Percentiles rank a stretch among this genome's conserved stretches.
phyloP scores from a whole-genome alignment of 2,888 invertebrate genomes.

The Incurvaria masculella region DNA sequence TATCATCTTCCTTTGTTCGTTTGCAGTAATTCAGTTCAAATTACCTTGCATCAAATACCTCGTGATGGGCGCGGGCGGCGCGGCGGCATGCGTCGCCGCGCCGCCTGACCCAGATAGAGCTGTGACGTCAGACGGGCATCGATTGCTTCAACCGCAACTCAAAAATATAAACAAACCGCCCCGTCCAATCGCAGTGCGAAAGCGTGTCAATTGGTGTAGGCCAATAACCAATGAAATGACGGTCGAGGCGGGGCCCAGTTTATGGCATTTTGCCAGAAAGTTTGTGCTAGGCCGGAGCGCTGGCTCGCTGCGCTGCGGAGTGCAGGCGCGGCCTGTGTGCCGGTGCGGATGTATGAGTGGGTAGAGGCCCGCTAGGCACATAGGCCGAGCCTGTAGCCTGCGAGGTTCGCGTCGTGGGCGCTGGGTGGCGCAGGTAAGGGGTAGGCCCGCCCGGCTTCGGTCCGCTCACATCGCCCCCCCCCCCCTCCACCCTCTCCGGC shows the following conservation, averaged over 20 bases:
- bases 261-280: slow-evolving; percentile 44
- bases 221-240: slow-evolving; percentile 50
- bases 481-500: too few relatives aligned
- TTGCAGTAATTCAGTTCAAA: too few relatives aligned
- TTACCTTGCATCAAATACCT: too few relatives aligned
- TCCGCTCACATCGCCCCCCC: too few relatives aligned
- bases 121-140: neutral
- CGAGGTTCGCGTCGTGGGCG: too few relatives aligned
- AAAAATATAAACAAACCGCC: slow-evolving; percentile 16
- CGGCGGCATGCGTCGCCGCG: neutral
- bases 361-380: neutral
- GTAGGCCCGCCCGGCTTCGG: too few relatives aligned
- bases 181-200: slow-evolving; percentile 42
- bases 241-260: slow-evolving; percentile 45
- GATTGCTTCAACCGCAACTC: neutral
- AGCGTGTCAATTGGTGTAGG: slow-evolving; percentile 53
- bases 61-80: too few relatives aligned
- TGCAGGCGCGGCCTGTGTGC: slow-evolving; percentile 5
- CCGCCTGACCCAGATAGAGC: neutral
- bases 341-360: slow-evolving; percentile 1
- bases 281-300: slow-evolving; percentile 15
- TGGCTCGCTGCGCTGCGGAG: slow-evolving; percentile 26
- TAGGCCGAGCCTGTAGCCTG: neutral
- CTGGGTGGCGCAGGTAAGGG: too few relatives aligned
- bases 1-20: too few relatives aligned